Conservation (phyloP, 2,888 invertebrate species). For the Epinotia nisella region DNA sequence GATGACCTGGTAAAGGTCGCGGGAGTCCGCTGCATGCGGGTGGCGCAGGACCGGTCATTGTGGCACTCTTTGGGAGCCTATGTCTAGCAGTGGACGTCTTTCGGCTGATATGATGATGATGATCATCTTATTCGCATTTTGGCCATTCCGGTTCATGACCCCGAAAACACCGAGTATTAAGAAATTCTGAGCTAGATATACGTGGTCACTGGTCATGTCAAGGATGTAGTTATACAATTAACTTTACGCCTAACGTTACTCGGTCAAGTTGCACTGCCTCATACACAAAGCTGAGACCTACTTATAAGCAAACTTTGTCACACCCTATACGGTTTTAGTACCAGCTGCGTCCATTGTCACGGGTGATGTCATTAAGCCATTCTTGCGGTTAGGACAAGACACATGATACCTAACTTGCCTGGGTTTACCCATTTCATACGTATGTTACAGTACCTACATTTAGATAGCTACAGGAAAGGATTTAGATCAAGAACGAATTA, state of each 20-base stretch:
- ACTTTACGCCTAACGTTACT: background rate
- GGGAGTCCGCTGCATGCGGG: too few relatives aligned
- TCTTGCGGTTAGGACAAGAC: conserved; percentile 21
- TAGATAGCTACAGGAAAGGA: background rate
- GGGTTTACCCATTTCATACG: conserved; percentile 10
- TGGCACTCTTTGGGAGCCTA: too few relatives aligned
- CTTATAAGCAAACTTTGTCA: conserved; percentile 6
- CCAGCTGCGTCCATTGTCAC: conserved; percentile 14
- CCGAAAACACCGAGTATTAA: too few relatives aligned
- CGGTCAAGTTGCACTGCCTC: background rate
- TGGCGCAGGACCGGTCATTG: too few relatives aligned
- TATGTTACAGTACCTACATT: background rate
- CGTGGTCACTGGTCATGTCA: background rate
- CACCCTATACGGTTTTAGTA: conserved; percentile 12
- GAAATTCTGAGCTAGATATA: too few relatives aligned
- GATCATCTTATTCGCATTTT: too few relatives aligned
- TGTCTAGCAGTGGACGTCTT: too few relatives aligned
- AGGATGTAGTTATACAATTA: too few relatives aligned
- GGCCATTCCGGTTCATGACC: too few relatives aligned
- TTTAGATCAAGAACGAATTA: background rate
- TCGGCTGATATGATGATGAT: too few relatives aligned
- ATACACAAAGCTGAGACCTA: background rate
- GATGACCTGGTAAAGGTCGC: too few relatives aligned
- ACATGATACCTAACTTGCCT: conserved; percentile 25
- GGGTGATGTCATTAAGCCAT: conserved; percentile 17